Percentiles rank a stretch among this genome's conserved stretches.
Conservation (phyloP, 2,113 vertebrate species). For the Neoarius graeffei region DNA sequence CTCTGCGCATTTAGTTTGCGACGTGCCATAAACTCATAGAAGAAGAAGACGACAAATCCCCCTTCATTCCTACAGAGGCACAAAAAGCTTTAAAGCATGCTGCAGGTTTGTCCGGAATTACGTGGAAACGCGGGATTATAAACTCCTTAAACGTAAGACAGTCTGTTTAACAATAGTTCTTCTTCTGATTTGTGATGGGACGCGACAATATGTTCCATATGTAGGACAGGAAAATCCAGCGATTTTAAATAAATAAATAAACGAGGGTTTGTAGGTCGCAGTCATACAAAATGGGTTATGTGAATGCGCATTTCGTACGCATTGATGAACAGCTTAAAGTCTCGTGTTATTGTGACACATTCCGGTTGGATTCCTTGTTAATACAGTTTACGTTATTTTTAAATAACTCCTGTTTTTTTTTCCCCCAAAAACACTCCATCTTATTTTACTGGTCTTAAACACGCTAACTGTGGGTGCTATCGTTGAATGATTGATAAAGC, state of each 20-base stretch:
- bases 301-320: conserved; percentile 7
- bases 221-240: background rate
- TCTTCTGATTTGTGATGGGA: background rate
- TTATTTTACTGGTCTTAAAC: conserved; percentile 21
- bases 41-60: conserved; percentile 34
- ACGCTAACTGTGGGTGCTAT: conserved; percentile 65
- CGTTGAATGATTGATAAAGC: conserved; percentile 63
- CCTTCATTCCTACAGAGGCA: background rate
- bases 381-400: background rate
- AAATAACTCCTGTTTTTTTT: conserved; percentile 16
- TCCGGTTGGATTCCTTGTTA: background rate
- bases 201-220: background rate
- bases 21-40: background rate
- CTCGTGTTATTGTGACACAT: background rate
- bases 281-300: background rate
- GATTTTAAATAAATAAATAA: background rate
- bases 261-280: background rate
- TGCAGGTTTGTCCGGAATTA: background rate
- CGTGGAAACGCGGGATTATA: background rate
- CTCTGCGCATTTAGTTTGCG: conserved; percentile 16
- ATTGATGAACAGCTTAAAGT: background rate
- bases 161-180: background rate
- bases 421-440: conserved; percentile 47
- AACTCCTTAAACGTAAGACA: conserved; percentile 10
- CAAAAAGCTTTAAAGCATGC: conserved; percentile 17